These are phyloP conservation scores for Pterostichus niger DNA, from an alignment of 2,888 invertebrate species.

Conservation along the genomic window DNA sequence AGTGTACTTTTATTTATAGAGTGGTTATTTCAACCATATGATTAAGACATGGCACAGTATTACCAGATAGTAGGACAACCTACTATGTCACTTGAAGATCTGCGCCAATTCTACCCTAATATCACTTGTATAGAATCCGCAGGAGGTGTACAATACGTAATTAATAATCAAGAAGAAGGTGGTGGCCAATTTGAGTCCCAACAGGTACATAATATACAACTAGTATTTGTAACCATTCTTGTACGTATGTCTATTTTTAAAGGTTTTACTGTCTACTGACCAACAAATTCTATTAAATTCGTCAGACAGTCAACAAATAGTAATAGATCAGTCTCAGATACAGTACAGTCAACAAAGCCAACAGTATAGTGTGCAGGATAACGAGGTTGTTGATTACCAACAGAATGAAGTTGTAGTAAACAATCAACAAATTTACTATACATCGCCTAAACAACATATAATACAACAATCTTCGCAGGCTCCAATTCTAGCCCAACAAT, in stretches of 20 bases:
- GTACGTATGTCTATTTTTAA: not conserved
- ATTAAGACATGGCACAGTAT: slow-evolving; percentile 82
- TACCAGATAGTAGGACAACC: slow-evolving; percentile 80
- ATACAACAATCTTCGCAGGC: slow-evolving; percentile 58
- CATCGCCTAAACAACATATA: slow-evolving; percentile 65
- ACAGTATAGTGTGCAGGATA: slow-evolving; percentile 71
- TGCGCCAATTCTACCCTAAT: slow-evolving; percentile 83
- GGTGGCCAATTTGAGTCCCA: slow-evolving; percentile 72
- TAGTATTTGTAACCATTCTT: not conserved
- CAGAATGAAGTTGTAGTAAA: slow-evolving; percentile 60
- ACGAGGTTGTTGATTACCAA: slow-evolving; percentile 68
- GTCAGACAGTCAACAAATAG: slow-evolving; percentile 75
- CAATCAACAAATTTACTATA: slow-evolving; percentile 71
- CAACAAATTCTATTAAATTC: slow-evolving; percentile 77
- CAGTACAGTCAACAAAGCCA: slow-evolving; percentile 71
- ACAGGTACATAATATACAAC: slow-evolving; percentile 70
- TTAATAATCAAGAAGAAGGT: slow-evolving; percentile 72
- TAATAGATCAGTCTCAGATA: slow-evolving; percentile 73
- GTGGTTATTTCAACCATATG: slow-evolving; percentile 32
- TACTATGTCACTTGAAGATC: slow-evolving; percentile 80
- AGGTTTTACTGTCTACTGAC: slow-evolving; percentile 73
- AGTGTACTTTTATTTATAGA: slow-evolving; percentile 22
- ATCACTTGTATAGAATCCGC: slow-evolving; percentile 70
- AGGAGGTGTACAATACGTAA: slow-evolving; percentile 73
- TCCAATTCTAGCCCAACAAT: slow-evolving; percentile 62